Percentiles rank a stretch among this genome's conserved stretches.
Conservation (phyloP, 2,888 invertebrate genomes). For the Arenicola marina region DNA sequence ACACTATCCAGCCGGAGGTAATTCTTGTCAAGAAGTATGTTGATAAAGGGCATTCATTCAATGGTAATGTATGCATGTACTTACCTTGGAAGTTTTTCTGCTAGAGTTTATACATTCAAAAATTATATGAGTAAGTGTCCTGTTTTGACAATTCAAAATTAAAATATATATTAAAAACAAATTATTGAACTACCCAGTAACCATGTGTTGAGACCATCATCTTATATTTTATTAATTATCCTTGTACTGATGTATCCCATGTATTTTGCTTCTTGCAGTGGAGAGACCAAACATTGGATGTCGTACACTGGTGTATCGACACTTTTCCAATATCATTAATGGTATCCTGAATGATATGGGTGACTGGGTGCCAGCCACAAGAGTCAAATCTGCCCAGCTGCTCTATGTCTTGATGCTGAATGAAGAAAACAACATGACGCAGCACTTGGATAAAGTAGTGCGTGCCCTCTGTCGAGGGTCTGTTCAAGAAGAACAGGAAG, state of each 20-base stretch:
- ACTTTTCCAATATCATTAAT: slow-evolving; percentile 72
- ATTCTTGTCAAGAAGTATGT: slow-evolving; percentile 18
- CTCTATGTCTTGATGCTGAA: slow-evolving; percentile 75
- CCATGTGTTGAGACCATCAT: background rate
- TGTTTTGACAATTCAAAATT: no score
- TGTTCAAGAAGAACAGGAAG: slow-evolving; percentile 71
- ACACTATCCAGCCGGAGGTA: slow-evolving; percentile 76
- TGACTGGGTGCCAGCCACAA: slow-evolving; percentile 75
- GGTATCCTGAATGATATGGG: slow-evolving; percentile 75
- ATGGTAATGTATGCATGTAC: background rate
- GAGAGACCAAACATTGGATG: slow-evolving; percentile 87
- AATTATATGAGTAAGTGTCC: background rate
- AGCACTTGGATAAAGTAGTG: slow-evolving; percentile 67
- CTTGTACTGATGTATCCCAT: background rate
- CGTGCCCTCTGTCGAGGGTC: slow-evolving; percentile 71
- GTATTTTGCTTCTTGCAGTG: slow-evolving; percentile 62
- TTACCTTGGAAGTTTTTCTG: no score
- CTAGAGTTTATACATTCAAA: no score
- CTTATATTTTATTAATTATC: background rate
- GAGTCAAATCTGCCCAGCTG: slow-evolving; percentile 76
- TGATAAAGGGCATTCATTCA: background rate
- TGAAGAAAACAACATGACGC: slow-evolving; percentile 75
- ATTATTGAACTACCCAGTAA: no score
- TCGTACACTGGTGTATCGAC: slow-evolving; percentile 75
- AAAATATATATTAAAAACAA: no score